Evolutionary conservation across 2,113 vertebrate species (phyloP).

Genomic region (Neogobius melanostomus): DNA sequence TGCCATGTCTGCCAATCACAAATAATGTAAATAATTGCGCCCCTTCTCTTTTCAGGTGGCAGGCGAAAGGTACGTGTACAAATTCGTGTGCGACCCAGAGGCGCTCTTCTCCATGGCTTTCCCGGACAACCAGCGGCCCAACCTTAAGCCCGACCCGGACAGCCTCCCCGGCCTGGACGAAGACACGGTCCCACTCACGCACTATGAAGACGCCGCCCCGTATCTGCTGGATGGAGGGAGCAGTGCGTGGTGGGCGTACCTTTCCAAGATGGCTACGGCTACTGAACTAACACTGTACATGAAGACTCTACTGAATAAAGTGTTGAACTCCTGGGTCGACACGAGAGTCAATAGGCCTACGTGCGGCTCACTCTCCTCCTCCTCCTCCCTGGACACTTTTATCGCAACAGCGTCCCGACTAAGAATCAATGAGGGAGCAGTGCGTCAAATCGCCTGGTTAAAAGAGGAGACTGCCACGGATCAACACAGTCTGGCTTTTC

Average conservation of each 20-base stretch:
- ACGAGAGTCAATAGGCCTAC: conserved; percentile 26
- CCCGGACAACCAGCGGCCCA: conserved; percentile 93
- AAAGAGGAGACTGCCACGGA: conserved; percentile 13
- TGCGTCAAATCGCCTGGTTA: conserved; percentile 24
- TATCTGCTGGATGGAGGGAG: conserved; percentile 87
- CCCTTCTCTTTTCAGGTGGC: conserved; percentile 80
- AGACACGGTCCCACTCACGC: conserved; percentile 88
- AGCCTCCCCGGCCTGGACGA: conserved; percentile 78
- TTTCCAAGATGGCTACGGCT: conserved; percentile 87
- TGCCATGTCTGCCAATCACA: background rate
- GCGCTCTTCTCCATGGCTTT: conserved; percentile 98
- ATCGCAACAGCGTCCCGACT: conserved; percentile 32
- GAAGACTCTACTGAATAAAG: conserved; percentile 16
- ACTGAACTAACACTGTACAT: conserved; percentile 71
- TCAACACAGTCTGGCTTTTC: conserved; percentile 30
- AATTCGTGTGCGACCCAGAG: conserved; percentile 95
- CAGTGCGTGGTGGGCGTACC: conserved; percentile 81
- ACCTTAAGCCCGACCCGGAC: conserved; percentile 88
- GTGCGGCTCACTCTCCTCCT: conserved; percentile 38
- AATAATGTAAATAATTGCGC: background rate
- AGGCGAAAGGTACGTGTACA: conserved; percentile 94
- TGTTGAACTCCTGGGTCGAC: conserved; percentile 46
- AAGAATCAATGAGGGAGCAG: conserved; percentile 42
- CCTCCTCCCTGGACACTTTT: conserved; percentile 47
- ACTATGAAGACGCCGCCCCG: conserved; percentile 85